Base-by-base conservation (phyloP, 2,113 vertebrate species). In the Ariopsis seemanni region DNA sequence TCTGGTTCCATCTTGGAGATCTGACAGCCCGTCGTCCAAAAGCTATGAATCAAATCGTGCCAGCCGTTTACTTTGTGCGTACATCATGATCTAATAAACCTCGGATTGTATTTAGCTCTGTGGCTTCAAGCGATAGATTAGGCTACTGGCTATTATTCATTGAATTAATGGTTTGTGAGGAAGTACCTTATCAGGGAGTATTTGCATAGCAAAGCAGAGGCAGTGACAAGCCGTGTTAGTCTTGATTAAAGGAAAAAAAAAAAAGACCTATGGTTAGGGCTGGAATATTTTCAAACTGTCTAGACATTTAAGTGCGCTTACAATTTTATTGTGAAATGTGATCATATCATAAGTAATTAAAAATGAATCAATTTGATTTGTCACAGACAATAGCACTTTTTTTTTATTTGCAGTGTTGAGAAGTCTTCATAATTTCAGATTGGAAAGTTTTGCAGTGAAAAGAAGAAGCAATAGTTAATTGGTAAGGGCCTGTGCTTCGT, bases 301-400 rank as follows among this genome's bases (percentile, higher is more conserved):
- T 78, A 79, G 74, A 78, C 80, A 77, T 90, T 90, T 87, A 85
- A 81, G 63, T 48, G 17, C 42, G 71, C 65, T 53, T 50, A 5
- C 30, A 77, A 63, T 71, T 63, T 72, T 67, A 88, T 84, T 87
- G 78, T 58, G 74, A 84, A 83, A 8, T 53, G 27, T 14, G 89
- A 90, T 88, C 52, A 12, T 83, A 90, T 90, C 84, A 11, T 34
- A 84, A 42, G 81, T 84, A 90, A 90, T 90, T 90, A 90, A 84
- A 90, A 86, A 88, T 20, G 18, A 50, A 81, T 53, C 72, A 72
- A 75, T 72, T 62, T 90, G 65, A 88, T 86, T 84, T 69, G 69
- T 34, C 50, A 12, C 30, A 86, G 55, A 84, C 80, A 88, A 86
- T 74, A 57, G 10, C 30, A 83, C 52, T 82, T 67, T 62, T 52